phyloP scores from a whole-genome alignment of 2,113 vertebrate genomes.

The Turnix velox region DNA sequence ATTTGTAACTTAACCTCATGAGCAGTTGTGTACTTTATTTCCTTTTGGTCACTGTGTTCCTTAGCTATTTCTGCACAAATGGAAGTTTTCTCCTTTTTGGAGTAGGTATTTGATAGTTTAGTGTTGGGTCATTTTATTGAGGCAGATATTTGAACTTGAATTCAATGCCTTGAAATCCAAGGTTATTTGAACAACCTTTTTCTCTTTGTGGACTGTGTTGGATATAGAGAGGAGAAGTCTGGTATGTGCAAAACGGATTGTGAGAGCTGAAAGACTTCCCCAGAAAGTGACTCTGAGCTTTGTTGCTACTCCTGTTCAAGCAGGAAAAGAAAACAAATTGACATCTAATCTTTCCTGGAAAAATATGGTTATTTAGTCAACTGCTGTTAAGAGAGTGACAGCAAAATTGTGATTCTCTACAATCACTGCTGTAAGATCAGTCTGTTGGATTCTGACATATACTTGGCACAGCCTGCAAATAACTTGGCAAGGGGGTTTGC shows the following conservation, averaged over 20 bases:
- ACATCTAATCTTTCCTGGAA: neutral
- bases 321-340: neutral
- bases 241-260: neutral
- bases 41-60: neutral
- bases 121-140: neutral
- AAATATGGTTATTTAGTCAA: neutral
- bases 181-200: neutral
- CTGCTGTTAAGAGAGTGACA: neutral
- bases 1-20: neutral
- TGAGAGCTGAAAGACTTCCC: neutral
- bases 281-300: neutral
- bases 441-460: conserved; percentile 19
- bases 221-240: neutral
- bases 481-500: conserved; percentile 42
- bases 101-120: neutral
- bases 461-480: conserved; percentile 11
- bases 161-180: neutral
- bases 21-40: neutral
- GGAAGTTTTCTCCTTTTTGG: neutral
- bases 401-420: neutral
- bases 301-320: neutral
- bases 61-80: neutral
- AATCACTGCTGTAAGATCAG: neutral
- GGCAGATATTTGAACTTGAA: neutral
- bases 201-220: neutral